Evolutionary conservation across 2,113 vertebrate genomes (phyloP), one percentile per base, ranked within the genome.

Genomic region (Globicephala melas): DNA sequence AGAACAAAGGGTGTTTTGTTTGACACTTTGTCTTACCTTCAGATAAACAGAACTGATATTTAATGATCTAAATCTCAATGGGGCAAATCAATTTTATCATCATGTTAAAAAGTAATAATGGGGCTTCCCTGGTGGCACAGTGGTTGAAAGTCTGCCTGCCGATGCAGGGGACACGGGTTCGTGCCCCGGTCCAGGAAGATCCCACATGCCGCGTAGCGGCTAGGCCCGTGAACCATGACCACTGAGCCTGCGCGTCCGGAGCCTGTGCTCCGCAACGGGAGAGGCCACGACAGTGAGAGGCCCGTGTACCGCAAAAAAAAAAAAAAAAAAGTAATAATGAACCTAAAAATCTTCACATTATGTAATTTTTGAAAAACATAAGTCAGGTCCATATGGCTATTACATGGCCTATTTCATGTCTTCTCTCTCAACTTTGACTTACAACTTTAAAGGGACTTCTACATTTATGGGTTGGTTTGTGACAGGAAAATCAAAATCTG

Each of bases 31-130:
- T 99, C 99, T 99, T 99, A 99, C 99, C 99, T 99, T 99, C 99
- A 99, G 99, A 99, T 99, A 99, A 99, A 99, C 99, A 99, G 99
- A 99, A 99, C 99, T 99, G 99, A 99, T 99, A 99, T 99, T 99
- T 99, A 99, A 99, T 99, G 99, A 99, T 99, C 99, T 99, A 99
- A 99, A 99, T 68, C 44, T 95, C 38, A 97, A 25, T 68, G 9
- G 47, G 28, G 67, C 28, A 68, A 96, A 63, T 50, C 79, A 67
- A 89, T 88, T 86, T 96, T 90, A 92, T 60, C 21, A 77, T 38
- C 86, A 26, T 63, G 53, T 89, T 90, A 65, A 96, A 95, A 88
- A 81, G 77, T 81, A 92, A 92, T 94, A 89, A 67, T 25, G 15
- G 44, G 44, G 44, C 44, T 44, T 44, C 44, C 44, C 44, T 44